Conservation (phyloP, 2,797 vertebrate genomes). For the Anabas testudineus region DNA sequence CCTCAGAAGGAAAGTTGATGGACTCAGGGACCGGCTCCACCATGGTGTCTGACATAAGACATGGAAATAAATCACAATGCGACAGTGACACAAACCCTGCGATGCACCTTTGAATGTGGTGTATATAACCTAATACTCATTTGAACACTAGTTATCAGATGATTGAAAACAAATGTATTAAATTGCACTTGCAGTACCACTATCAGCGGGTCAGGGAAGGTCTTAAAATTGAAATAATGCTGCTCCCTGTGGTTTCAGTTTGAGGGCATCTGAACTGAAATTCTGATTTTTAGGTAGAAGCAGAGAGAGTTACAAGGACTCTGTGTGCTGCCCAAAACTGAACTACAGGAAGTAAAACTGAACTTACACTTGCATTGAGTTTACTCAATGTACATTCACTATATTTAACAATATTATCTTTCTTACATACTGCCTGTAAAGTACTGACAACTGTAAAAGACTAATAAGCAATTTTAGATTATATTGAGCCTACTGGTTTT, state of each 20-base stretch:
- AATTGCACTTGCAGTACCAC: too few relatives aligned
- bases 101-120: neutral
- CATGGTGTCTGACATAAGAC: conserved; percentile 83
- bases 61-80: neutral
- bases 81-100: neutral
- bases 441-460: neutral
- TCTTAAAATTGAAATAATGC: too few relatives aligned
- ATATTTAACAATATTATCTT: too few relatives aligned
- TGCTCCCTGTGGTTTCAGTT: too few relatives aligned
- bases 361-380: too few relatives aligned
- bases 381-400: too few relatives aligned
- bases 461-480: neutral
- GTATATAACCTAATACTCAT: neutral
- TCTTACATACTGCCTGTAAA: neutral
- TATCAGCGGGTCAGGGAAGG: too few relatives aligned
- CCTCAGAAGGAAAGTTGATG: conserved; percentile 92
- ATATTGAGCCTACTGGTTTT: neutral
- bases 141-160: neutral
- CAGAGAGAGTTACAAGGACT: too few relatives aligned
- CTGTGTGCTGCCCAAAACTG: too few relatives aligned
- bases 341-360: too few relatives aligned
- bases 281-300: too few relatives aligned
- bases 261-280: too few relatives aligned
- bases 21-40: conserved; percentile 94
- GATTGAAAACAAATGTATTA: neutral